A percentile compares a stretch with the other conserved stretches of the same genome.
Conservation (phyloP, 2,888 invertebrate species). For the Elgonia sp. region DNA sequence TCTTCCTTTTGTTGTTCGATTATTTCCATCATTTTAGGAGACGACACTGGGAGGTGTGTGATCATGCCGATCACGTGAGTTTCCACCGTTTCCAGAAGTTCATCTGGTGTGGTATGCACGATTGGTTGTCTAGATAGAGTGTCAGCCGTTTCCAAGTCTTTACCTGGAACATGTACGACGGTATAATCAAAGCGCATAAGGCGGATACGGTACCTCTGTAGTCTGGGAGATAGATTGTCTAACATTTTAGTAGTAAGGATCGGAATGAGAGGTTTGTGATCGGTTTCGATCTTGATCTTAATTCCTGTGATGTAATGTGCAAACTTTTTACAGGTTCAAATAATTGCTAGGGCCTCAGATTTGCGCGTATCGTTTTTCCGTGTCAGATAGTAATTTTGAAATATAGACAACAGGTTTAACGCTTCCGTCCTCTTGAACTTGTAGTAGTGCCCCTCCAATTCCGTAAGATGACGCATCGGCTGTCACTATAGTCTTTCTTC, state of each 20-base stretch:
- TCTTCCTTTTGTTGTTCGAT: conserved; percentile 21
- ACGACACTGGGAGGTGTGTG: conserved; percentile 72
- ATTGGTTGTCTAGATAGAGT: neutral
- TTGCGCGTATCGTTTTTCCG: too few relatives aligned
- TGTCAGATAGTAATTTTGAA: too few relatives aligned
- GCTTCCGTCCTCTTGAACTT: too few relatives aligned
- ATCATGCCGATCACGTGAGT: neutral
- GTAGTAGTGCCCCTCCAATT: conserved; percentile 49
- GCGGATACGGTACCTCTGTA: conserved; percentile 83
- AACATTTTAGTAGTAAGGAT: conserved; percentile 82
- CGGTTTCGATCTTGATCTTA: conserved; percentile 81
- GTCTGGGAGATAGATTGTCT: conserved; percentile 82
- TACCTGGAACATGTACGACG: conserved; percentile 80
- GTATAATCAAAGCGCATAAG: conserved; percentile 79
- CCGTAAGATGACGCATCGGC: conserved; percentile 83
- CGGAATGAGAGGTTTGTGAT: conserved; percentile 84
- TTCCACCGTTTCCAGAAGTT: neutral
- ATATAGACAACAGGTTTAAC: too few relatives aligned
- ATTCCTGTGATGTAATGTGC: conserved; percentile 82
- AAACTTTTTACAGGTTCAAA: conserved; percentile 78
- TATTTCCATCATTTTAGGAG: conserved; percentile 40
- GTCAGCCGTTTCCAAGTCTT: conserved; percentile 76
- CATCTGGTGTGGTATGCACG: conserved; percentile 8
- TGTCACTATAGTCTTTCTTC: conserved; percentile 55
- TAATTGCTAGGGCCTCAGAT: too few relatives aligned